Percentiles rank a stretch among this genome's conserved stretches.
Evolutionary conservation across 2,888 invertebrate genomes (phyloP).

Genomic region (Caenorhabditis panamensis): DNA sequence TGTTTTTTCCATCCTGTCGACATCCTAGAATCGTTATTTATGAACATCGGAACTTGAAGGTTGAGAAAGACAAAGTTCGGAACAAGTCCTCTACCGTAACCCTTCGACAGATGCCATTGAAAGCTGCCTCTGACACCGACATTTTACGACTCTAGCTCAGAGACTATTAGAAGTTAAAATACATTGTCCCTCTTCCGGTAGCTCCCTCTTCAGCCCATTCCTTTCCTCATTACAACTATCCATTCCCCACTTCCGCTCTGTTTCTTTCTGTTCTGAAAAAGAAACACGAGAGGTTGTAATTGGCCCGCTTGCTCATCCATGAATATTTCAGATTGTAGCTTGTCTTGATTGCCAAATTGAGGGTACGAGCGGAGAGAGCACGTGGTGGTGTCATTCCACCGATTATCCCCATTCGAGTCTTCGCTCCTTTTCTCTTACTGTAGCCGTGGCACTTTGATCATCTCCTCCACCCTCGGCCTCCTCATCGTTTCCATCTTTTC

Average conservation of each 20-base stretch:
- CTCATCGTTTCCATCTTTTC: neutral
- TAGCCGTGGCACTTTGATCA: constrained; percentile 22
- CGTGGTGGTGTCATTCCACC: constrained; percentile 1
- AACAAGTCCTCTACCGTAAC: too few relatives aligned
- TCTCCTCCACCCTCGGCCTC: neutral
- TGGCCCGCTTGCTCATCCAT: constrained; percentile 28
- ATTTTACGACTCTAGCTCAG: too few relatives aligned
- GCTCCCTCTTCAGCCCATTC: neutral
- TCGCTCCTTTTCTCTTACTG: neutral
- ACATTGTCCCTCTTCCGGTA: constrained; percentile 13
- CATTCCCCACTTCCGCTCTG: constrained; percentile 28
- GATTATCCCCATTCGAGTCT: too few relatives aligned
- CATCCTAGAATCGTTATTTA: too few relatives aligned
- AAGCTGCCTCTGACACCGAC: too few relatives aligned
- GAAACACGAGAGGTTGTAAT: constrained; percentile 27
- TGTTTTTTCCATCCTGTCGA: too few relatives aligned
- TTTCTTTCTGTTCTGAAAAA: constrained; percentile 10
- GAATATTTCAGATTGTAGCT: constrained; percentile 47
- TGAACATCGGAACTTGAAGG: too few relatives aligned
- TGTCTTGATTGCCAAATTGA: constrained; percentile 50
- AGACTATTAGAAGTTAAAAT: too few relatives aligned
- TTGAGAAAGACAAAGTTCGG: too few relatives aligned
- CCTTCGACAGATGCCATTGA: too few relatives aligned
- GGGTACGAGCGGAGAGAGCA: constrained; percentile 1
- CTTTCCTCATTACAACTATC: constrained; percentile 24